Evolutionary conservation across 2,888 invertebrate species (phyloP), one percentile per base, ranked within the genome.

Genomic region (Serripes groenlandicus): DNA sequence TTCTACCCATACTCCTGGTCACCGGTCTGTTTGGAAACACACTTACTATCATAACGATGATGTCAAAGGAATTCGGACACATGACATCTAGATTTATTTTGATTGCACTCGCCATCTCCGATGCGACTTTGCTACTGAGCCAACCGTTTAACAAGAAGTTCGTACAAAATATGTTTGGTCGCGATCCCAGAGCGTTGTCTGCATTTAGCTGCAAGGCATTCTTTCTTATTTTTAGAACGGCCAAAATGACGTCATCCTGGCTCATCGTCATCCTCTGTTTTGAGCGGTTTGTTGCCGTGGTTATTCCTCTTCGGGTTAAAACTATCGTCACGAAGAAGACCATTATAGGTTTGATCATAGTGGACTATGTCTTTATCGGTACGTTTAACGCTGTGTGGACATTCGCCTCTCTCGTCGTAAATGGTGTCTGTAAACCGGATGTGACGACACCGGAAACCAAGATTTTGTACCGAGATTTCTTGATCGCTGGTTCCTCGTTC

Each of bases 201-300:
- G 74, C 77, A 28, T 21, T 76, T 1, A 85, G 88, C 9, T 91
- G 91, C 69, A 86, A 89, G 54, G 30, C 88, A 1, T 91, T 90
- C 81, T 91, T 89, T 73, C 85, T 87, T 60, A 74, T 86, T 15
- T 88, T 81, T 66, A 80, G 85, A 56, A 83, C 88, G 0, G 76
- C 86, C 5, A 91, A 91, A 77, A 90, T 90, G 85, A 86, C 87
- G 68, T 90, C 90, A 58, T 90, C 91, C 9, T 90, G 91, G 91
- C 72, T 91, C 21, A 85, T 91, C 3, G 89, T 90, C 1, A 75
- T 88, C 32, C 78, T 91, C 23, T 84, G 88, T 66, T 73, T 90
- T 18, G 90, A 91, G 66, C 75, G 91, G 1, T 91, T 91, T 49
- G 70, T 90, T 9, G 90, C 89, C 23, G 90, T 91, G 15, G 88